phyloP scores from a whole-genome alignment of 1,140 invertebrate species.

The Aphelinus atriplicis region DNA sequence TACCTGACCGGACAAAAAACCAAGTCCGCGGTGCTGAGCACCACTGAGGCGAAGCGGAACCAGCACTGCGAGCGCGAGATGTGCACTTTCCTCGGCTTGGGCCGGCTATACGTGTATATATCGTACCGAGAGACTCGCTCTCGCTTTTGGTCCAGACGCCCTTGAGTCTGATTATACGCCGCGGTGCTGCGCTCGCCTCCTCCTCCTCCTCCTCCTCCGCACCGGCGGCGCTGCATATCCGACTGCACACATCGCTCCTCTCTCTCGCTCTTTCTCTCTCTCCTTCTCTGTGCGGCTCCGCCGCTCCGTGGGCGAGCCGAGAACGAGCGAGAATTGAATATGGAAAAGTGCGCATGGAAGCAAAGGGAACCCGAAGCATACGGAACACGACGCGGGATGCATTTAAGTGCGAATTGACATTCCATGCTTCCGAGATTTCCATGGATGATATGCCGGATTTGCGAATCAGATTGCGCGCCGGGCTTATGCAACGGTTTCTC shows the following conservation, averaged over 20 bases:
- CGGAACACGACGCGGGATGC: not conserved
- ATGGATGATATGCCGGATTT: too few species aligned
- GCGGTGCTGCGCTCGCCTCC: slow-evolving; percentile 42
- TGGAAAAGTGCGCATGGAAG: slow-evolving; percentile 4
- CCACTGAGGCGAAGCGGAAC: slow-evolving; percentile 51
- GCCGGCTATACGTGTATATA: too few species aligned
- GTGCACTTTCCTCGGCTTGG: slow-evolving; percentile 53
- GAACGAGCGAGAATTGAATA: slow-evolving; percentile 22
- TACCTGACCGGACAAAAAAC: too few species aligned
- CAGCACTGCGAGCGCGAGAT: slow-evolving; percentile 43
- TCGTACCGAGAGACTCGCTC: slow-evolving; percentile 16
- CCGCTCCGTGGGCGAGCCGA: too few species aligned
- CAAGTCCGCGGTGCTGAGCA: slow-evolving; percentile 41
- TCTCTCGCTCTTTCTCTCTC: slow-evolving; percentile 22
- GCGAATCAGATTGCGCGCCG: too few species aligned
- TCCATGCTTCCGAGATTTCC: slow-evolving; percentile 3
- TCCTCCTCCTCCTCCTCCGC: not conserved
- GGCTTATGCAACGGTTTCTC: too few species aligned
- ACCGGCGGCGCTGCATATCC: slow-evolving; percentile 10
- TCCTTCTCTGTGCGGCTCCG: not conserved
- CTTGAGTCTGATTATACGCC: slow-evolving; percentile 64
- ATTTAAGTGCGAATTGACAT: slow-evolving; percentile 22
- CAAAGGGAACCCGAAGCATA: not conserved
- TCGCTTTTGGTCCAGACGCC: slow-evolving; percentile 59
- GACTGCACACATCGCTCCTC: not conserved